phyloP scores from a whole-genome alignment of 2,797 vertebrate genomes.

The Emys orbicularis region DNA sequence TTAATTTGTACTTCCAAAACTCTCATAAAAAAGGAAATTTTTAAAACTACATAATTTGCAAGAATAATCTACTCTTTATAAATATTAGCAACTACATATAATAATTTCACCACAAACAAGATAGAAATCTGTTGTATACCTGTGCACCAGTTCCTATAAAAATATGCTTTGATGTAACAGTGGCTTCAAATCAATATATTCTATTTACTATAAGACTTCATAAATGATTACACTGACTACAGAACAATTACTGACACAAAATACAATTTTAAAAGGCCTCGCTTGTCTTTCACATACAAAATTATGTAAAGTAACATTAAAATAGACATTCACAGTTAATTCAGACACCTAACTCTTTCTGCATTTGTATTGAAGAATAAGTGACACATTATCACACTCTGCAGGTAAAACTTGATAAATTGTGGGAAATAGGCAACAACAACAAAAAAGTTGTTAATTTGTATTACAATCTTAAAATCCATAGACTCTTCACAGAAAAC shows the following conservation, averaged over 20 bases:
- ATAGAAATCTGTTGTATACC: neutral
- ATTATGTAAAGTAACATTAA: neutral
- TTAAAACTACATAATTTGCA: neutral
- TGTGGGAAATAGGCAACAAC: neutral
- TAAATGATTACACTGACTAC: neutral
- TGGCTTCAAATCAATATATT: neutral
- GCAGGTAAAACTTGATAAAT: neutral
- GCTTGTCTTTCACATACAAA: neutral
- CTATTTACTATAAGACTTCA: neutral
- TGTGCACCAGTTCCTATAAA: neutral
- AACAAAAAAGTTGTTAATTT: neutral
- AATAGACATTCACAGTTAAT: neutral
- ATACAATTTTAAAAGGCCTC: neutral
- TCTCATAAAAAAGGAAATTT: neutral
- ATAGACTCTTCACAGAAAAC: neutral
- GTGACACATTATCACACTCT: accelerated
- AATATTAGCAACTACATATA: neutral
- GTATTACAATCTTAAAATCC: neutral
- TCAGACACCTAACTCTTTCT: neutral
- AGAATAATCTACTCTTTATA: neutral
- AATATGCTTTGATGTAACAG: neutral
- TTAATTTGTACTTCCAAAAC: neutral
- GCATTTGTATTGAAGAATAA: neutral
- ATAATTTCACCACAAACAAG: neutral
- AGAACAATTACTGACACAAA: neutral